phyloP scores from a whole-genome alignment of 2,888 invertebrate species.

The Mythimna ferrago region DNA sequence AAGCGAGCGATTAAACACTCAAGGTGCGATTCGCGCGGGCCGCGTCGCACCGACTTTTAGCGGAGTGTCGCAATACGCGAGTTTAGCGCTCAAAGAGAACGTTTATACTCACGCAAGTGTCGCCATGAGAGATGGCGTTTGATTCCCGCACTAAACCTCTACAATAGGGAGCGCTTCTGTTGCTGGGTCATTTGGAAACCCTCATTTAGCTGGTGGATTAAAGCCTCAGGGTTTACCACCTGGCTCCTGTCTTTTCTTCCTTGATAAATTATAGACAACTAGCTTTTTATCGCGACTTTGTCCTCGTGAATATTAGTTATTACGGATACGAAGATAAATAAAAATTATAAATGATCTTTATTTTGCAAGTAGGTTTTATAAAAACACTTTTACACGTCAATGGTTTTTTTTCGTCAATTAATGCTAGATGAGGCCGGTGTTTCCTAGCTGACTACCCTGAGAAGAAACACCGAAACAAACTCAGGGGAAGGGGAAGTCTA shows the following conservation, averaged over 20 bases:
- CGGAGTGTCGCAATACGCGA: constrained; percentile 75
- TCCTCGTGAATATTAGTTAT: no score
- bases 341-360: no score
- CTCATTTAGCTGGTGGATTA: not conserved
- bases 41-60: constrained; percentile 65
- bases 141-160: constrained; percentile 48
- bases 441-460: no score
- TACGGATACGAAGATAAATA: no score
- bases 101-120: constrained; percentile 66
- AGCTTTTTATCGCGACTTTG: no score
- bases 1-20: constrained; percentile 86
- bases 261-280: no score
- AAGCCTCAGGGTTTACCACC: not conserved
- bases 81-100: constrained; percentile 61
- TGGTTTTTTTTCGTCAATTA: no score
- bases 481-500: no score
- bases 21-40: constrained; percentile 62
- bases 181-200: constrained; percentile 8
- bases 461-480: no score
- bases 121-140: constrained; percentile 57
- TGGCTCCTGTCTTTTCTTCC: not conserved
- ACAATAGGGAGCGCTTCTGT: constrained; percentile 36
- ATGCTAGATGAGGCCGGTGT: no score
- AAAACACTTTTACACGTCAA: no score
- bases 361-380: no score